Evolutionary conservation across 2,888 invertebrate species (phyloP).

Genomic region (Bombyx huttoni): DNA sequence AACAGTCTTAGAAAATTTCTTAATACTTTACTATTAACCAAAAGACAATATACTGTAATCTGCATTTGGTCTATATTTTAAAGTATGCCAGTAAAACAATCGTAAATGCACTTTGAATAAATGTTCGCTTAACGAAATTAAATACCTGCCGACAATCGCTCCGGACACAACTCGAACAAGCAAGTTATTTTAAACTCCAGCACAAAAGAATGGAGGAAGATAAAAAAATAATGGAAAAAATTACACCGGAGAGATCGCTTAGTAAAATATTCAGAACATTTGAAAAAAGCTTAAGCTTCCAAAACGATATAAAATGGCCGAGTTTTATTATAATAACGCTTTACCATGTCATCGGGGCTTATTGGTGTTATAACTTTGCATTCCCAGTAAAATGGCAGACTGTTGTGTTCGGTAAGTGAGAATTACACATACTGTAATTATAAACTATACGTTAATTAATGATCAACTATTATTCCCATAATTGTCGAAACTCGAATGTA

Average conservation of each 20-base stretch:
- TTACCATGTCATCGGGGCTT: slow-evolving; percentile 47
- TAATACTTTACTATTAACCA: too few species aligned
- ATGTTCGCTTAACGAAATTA: background rate
- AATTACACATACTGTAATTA: too few species aligned
- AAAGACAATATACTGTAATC: background rate
- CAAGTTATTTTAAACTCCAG: background rate
- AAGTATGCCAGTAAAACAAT: background rate
- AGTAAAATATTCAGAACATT: slow-evolving; percentile 37
- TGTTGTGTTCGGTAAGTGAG: slow-evolving; percentile 47
- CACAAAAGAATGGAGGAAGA: slow-evolving; percentile 18
- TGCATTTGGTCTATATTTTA: background rate
- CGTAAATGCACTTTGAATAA: background rate
- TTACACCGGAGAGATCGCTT: slow-evolving; percentile 19
- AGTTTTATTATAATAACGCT: slow-evolving; percentile 40
- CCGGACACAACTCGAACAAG: background rate
- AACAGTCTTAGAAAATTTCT: too few species aligned
- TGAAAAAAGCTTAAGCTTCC: slow-evolving; percentile 48
- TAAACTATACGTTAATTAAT: background rate
- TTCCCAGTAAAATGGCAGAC: slow-evolving; percentile 59
- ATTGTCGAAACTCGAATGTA: too few species aligned
- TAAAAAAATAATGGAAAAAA: slow-evolving; percentile 7
- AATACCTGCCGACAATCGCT: background rate
- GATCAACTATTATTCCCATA: too few species aligned
- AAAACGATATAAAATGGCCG: slow-evolving; percentile 60
- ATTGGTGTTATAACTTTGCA: slow-evolving; percentile 52